phyloP scores from a whole-genome alignment of 2,797 vertebrate genomes.

The Tangara arthus region DNA sequence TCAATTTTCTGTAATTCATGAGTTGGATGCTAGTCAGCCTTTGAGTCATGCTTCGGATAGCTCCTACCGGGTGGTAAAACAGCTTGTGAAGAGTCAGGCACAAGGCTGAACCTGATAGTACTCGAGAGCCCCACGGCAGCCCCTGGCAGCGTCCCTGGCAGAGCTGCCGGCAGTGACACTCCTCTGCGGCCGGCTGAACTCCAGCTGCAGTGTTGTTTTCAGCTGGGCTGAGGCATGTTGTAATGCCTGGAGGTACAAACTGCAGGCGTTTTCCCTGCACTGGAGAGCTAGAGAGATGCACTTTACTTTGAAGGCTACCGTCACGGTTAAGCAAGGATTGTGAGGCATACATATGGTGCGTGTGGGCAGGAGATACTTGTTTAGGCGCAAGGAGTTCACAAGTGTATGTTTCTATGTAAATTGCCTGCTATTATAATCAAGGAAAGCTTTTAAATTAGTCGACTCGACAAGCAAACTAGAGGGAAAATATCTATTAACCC shows the following conservation, averaged over 20 bases:
- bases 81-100: constrained; percentile 43
- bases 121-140: constrained; percentile 7
- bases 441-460: background rate
- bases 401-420: background rate
- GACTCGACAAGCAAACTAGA: background rate
- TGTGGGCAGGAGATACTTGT: background rate
- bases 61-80: constrained; percentile 37
- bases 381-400: background rate
- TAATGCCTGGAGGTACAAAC: constrained; percentile 33
- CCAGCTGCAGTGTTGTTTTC: background rate
- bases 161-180: background rate
- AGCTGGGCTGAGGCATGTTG: constrained; percentile 1
- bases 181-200: background rate
- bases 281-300: background rate
- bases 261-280: background rate
- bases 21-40: constrained; percentile 1
- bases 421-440: background rate
- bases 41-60: constrained; percentile 32
- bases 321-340: background rate
- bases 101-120: constrained; percentile 33
- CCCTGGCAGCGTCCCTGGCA: background rate
- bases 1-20: constrained; percentile 33
- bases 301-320: background rate
- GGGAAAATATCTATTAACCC: background rate
- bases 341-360: background rate